Evolutionary conservation across 2,113 vertebrate genomes (phyloP).

Genomic region (Romanogobio albipinnatus): DNA sequence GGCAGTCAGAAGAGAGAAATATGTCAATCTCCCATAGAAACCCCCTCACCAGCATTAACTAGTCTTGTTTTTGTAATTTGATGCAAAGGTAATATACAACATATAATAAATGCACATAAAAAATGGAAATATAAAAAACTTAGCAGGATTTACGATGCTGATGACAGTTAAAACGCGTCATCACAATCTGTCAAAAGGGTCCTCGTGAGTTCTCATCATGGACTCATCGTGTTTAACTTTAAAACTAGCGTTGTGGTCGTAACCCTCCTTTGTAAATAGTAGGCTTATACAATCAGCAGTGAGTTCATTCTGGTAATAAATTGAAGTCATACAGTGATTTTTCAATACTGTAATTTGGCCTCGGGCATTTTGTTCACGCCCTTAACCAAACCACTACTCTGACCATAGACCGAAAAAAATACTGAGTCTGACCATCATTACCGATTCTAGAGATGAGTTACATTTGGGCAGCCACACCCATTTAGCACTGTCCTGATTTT

Average conservation of each 20-base stretch:
- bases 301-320: not conserved
- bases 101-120: no score
- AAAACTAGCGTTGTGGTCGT: not conserved
- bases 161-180: no score
- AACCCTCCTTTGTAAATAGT: not conserved
- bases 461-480: not conserved
- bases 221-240: not conserved
- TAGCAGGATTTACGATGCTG: no score
- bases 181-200: no score
- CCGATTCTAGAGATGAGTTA: not conserved
- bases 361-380: not conserved
- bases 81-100: no score
- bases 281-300: not conserved
- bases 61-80: no score
- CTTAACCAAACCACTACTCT: not conserved
- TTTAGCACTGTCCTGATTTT: not conserved
- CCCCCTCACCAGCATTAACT: no score
- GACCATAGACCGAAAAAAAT: no score
- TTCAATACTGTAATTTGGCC: not conserved
- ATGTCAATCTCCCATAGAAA: no score
- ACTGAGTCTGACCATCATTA: no score
- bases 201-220: not conserved
- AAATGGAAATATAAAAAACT: no score
- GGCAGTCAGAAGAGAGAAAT: no score
- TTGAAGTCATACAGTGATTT: not conserved